Base-by-base conservation (phyloP, 2,797 vertebrate species). In the Helostoma temminkii region DNA sequence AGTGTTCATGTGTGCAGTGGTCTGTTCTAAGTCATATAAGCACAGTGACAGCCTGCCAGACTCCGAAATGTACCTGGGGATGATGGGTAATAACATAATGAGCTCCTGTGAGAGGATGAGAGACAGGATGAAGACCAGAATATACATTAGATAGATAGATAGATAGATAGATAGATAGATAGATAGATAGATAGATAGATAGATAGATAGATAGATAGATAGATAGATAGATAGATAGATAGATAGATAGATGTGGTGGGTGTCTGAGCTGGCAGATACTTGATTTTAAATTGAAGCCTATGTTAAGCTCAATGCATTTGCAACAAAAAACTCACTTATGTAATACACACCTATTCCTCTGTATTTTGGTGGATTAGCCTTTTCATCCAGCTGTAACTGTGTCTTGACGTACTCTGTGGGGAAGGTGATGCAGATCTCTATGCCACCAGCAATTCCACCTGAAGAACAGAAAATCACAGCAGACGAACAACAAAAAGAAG, bases 401-500 rank as follows among this genome's bases (percentile, higher is more conserved):
- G 97, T 98, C 91, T 98, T 98, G 71, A 98, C 97, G 1, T 98
- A 98, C 70, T 98, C 97, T 0, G 97, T 98, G n/a, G 97, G 97
- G 89, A 97, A 98, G 3, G 97, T 98, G 88, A 98, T 98, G 90
- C 97, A 98, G 90, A 98, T 98, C 78, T 98, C 97, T 0, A 98
- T 98, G 49, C 97, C 97, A 7, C 97, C 97, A 0, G 97, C 97
- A n/a, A 98, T 84, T 66, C 97, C 97, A 66, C 97, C 97, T 98
- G 82, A 14, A 62, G 74, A 66, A 72, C 45, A 85, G 8, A 79
- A 57, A 54, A 55, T 19, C 30, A 65, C 11, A 66, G 9, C 24
- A 24, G 25, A 53, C 18, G 7, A n/a, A 53, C 7, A 16, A 2
- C 25, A 4, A 32, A 30, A 21, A 0, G 55, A n/a, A n/a, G n/a